These are phyloP conservation scores for Periphyllus acericola DNA, from an alignment of 2,888 invertebrate genomes.

Conservation along the genomic window DNA sequence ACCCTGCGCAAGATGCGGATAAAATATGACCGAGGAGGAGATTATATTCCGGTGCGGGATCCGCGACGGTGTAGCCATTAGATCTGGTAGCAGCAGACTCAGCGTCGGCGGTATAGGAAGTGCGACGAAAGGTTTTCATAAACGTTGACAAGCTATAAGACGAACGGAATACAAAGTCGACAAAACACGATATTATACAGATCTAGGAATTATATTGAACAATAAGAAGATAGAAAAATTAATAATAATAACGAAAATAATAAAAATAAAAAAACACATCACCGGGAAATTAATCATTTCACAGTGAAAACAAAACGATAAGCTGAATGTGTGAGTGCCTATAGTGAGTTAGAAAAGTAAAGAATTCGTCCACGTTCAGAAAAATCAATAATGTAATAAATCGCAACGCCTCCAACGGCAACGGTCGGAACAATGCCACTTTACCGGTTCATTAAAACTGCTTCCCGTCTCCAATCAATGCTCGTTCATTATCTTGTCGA, in stretches of 20 bases:
- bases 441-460: conserved; percentile 31
- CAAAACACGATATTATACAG: conserved; percentile 8
- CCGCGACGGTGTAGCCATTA: conserved; percentile 32
- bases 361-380: neutral
- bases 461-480: conserved; percentile 2
- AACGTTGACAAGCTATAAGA: conserved; percentile 30
- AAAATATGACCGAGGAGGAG: conserved; percentile 15
- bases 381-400: neutral
- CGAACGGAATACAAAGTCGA: neutral
- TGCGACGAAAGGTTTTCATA: neutral
- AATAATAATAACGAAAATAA: conserved; percentile 34
- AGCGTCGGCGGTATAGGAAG: too few species aligned
- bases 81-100: neutral
- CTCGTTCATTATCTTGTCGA: conserved; percentile 40
- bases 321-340: neutral
- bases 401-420: too few species aligned
- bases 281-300: conserved; percentile 17
- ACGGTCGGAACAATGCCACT: conserved; percentile 14
- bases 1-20: neutral
- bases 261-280: neutral
- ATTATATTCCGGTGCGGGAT: conserved; percentile 4
- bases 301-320: conserved; percentile 23
- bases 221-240: neutral
- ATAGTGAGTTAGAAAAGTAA: neutral
- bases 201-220: neutral